These are phyloP conservation scores for Apostichopus japonicus DNA, from an alignment of 35 echinoderm and acorn worm species.

Conservation along the genomic window DNA sequence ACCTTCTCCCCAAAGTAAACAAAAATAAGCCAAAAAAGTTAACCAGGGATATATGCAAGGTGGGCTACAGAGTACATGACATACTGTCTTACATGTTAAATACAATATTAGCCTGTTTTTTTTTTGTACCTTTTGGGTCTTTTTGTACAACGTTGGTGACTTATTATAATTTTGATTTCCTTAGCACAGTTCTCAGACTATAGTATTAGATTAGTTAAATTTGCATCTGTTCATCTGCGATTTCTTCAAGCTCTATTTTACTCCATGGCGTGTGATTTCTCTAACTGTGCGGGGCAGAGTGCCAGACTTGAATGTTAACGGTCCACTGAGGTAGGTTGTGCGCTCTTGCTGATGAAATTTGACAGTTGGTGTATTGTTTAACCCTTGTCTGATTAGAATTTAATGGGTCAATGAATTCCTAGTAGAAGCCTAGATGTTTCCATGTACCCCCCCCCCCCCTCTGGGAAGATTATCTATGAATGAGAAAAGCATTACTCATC, in stretches of 20 bases:
- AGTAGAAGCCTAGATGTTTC: neutral
- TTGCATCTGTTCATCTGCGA: conserved; percentile 30
- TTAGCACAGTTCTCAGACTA: conserved; percentile 9
- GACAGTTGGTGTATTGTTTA: conserved; percentile 36
- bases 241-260: conserved; percentile 22
- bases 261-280: conserved; percentile 1
- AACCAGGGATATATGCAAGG: no score
- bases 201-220: conserved; percentile 23
- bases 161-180: neutral
- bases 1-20: no score
- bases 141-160: neutral
- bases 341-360: conserved; percentile 3
- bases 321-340: conserved; percentile 5
- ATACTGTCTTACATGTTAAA: no score
- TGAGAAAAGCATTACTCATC: conserved; percentile 19
- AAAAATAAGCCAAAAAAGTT: no score
- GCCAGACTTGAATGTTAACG: neutral
- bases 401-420: conserved; percentile 43
- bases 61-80: no score
- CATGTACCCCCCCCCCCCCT: neutral
- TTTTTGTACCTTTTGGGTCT: neutral
- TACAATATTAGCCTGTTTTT: no score
- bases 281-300: neutral
- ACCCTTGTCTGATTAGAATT: conserved; percentile 20
- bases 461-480: conserved; percentile 26